Base-by-base conservation (phyloP, 2,888 invertebrate species). In the Helobdella robusta region DNA sequence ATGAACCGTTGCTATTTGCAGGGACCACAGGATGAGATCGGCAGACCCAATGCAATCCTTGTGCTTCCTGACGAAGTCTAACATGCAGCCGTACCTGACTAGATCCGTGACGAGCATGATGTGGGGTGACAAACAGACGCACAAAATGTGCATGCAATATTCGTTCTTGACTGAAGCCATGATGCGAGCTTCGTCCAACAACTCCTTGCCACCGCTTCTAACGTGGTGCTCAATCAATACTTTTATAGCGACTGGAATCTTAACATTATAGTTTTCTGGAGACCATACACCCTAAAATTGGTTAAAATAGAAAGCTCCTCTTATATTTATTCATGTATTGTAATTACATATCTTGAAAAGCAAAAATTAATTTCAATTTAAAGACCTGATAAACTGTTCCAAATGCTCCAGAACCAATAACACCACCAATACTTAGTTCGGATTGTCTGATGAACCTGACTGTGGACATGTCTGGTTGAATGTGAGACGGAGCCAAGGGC, bases 391-490 rank as follows among this genome's bases (percentile, higher is more conserved):
- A 92, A 0, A 97, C 95, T 72, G 90, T 91, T 0, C 95, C 95
- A 76, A 97, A 97, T 11, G 95, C 95, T 25, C 95, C 95, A 76
- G 87, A 89, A 5, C 95, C 95, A 23, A 95, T 83, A 75, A 91
- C 88, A 18, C 88, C 89, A 1, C 93, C 93, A 76, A 87, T 86
- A 4, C 93, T 83, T 75, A 97, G 84, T 77, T 95, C 94, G 0
- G 87, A 90, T 79, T 95, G 93, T 78, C 91, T 93, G 46, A 95
- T 89, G 63, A 94, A 91, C 65, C 91, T 83, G 70, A 97, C 81
- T 79, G 92, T 89, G 0, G 92, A 89, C 71, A 94, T 83, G 81
- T 95, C 95, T 5, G 95, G 94, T 74, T 89, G 89, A 0, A 91
- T 89, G 74, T 91, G 91, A 0, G 91, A 88, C 0, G 92, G 93